Evolutionary conservation across 2,113 vertebrate species (phyloP).

Genomic region (Plecotus auritus): DNA sequence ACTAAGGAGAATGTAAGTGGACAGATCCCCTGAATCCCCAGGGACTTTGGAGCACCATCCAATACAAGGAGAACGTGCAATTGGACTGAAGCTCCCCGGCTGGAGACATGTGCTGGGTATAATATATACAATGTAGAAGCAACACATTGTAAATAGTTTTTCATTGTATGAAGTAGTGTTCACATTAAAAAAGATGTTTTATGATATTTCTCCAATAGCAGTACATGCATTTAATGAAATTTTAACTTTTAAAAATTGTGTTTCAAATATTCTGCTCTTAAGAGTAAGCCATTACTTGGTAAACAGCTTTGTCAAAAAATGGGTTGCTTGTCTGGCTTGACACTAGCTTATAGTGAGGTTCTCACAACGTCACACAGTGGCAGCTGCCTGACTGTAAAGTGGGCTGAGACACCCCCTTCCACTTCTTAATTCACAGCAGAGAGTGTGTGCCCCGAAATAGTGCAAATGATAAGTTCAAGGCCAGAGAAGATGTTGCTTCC

Average conservation of each 20-base stretch:
- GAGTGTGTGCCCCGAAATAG: conserved; percentile 17
- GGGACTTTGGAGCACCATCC: conserved; percentile 72
- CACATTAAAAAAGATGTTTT: conserved; percentile 85
- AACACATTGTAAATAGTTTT: conserved; percentile 82
- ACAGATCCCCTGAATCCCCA: conserved; percentile 66
- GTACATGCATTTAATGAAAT: conserved; percentile 75
- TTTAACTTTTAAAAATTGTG: conserved; percentile 65
- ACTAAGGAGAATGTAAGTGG: conserved; percentile 78
- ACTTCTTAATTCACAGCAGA: conserved; percentile 52
- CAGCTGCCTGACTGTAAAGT: conserved; percentile 36
- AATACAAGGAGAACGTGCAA: conserved; percentile 74
- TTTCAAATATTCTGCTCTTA: conserved; percentile 65
- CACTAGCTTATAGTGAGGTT: conserved; percentile 25
- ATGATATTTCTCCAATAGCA: conserved; percentile 78
- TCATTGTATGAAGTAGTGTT: conserved; percentile 83
- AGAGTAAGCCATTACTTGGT: conserved; percentile 38
- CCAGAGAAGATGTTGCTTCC: neutral
- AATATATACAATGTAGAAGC: conserved; percentile 69
- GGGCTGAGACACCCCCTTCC: conserved; percentile 43
- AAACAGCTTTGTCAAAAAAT: conserved; percentile 62
- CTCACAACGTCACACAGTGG: conserved; percentile 25
- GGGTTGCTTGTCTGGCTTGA: conserved; percentile 6
- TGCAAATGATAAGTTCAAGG: conserved; percentile 6
- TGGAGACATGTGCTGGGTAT: conserved; percentile 66
- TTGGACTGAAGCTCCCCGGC: conserved; percentile 69